Evolutionary conservation across 2,113 vertebrate species (phyloP).

Genomic region (Antechinus stuartii): DNA sequence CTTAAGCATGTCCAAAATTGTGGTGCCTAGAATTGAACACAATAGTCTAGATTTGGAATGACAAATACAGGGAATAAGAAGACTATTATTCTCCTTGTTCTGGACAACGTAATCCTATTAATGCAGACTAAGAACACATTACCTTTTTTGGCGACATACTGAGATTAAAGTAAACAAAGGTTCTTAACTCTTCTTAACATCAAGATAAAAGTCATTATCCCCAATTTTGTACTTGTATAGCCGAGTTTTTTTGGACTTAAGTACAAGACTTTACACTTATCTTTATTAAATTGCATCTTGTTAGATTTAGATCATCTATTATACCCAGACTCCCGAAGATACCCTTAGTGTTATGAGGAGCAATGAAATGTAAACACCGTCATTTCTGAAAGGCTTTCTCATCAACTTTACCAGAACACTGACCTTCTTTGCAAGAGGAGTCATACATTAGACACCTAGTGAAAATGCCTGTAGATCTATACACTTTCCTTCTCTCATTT

Average conservation of each 20-base stretch:
- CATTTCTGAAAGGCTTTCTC: neutral
- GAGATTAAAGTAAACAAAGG: neutral
- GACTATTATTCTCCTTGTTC: neutral
- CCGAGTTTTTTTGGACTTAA: neutral
- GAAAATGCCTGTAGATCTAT: neutral
- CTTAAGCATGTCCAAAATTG: neutral
- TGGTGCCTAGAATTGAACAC: neutral
- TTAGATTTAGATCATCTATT: neutral
- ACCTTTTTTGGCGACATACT: neutral
- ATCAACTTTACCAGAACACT: neutral
- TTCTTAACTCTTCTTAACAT: neutral
- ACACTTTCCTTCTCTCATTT: neutral
- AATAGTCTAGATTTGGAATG: neutral
- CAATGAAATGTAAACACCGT: neutral
- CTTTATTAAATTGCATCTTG: neutral
- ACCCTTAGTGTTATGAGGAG: neutral
- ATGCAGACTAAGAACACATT: neutral
- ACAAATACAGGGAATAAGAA: neutral
- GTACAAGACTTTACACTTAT: neutral
- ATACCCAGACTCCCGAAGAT: neutral
- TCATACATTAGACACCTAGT: neutral
- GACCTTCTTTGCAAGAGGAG: neutral
- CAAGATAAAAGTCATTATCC: neutral
- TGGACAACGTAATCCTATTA: neutral
- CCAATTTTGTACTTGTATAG: neutral